phyloP scores from a whole-genome alignment of 1,140 invertebrate species.

The Rhyacophila brunnea region DNA sequence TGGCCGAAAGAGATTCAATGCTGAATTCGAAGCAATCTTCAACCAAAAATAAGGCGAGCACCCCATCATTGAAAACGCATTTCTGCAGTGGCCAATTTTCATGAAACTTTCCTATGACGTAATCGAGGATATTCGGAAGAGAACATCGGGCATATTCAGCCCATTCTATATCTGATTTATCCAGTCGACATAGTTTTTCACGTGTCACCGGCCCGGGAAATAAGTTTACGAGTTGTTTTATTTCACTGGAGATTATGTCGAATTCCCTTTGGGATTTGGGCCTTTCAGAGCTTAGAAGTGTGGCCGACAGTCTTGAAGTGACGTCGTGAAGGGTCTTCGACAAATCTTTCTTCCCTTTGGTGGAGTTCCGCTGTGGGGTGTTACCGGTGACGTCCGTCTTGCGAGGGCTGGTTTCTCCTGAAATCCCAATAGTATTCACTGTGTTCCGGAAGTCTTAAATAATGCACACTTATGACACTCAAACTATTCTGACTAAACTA shows the following conservation, averaged over 20 bases:
- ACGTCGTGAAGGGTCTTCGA: constrained; percentile 9
- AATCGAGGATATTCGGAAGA: constrained; percentile 50
- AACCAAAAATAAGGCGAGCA: constrained; percentile 50
- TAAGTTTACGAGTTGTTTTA: constrained; percentile 38
- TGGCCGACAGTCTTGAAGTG: not conserved
- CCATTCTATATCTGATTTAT: constrained; percentile 40
- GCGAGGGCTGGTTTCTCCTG: constrained; percentile 34
- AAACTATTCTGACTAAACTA: not conserved
- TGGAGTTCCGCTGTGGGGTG: constrained; percentile 6
- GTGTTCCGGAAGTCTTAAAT: constrained; percentile 29
- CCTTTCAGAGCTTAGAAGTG: constrained; percentile 41
- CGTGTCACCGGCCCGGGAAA: constrained; percentile 64
- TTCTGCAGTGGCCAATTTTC: constrained; percentile 53
- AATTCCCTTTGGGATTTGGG: constrained; percentile 49
- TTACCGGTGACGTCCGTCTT: constrained; percentile 1
- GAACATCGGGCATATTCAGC: constrained; percentile 41
- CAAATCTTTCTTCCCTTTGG: not conserved
- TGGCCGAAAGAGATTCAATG: constrained; percentile 49
- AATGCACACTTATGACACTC: constrained; percentile 13
- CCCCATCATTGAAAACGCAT: constrained; percentile 40
- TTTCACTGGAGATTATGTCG: constrained; percentile 39
- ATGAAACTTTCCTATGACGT: constrained; percentile 51
- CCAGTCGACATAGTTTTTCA: constrained; percentile 54
- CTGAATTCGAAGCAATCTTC: constrained; percentile 55
- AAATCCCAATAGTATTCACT: constrained; percentile 39